Percentiles rank a stretch among this genome's conserved stretches.
Evolutionary conservation across 2,888 invertebrate genomes (phyloP).

Genomic region (Orchesellides sinensis): DNA sequence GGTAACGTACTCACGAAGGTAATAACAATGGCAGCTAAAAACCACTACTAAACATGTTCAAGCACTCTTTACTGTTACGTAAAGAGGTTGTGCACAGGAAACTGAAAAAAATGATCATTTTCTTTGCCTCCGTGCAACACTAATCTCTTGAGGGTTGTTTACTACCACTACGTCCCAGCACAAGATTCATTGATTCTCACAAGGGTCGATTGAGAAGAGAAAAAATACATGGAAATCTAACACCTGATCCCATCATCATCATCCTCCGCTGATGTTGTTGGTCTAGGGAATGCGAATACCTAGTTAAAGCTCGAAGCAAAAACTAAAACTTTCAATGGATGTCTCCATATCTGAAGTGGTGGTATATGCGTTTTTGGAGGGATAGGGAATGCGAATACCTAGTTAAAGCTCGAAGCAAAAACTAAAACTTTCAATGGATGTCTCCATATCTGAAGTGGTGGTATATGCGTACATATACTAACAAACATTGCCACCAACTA

Average conservation of each 20-base stretch:
- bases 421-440: constrained; percentile 48
- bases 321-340: constrained; percentile 50
- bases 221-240: constrained; percentile 65
- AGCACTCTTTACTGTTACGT: constrained; percentile 27
- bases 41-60: constrained; percentile 36
- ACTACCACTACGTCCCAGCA: constrained; percentile 60
- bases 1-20: constrained; percentile 31
- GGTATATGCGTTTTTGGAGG: background rate
- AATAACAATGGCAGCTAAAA: constrained; percentile 53
- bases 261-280: constrained; percentile 36
- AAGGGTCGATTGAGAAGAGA: constrained; percentile 65
- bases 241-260: constrained; percentile 69
- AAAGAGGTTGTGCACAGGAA: constrained; percentile 4
- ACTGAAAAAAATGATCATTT: constrained; percentile 66
- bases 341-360: constrained; percentile 15
- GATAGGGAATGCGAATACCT: constrained; percentile 49
- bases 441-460: constrained; percentile 14
- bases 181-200: constrained; percentile 69
- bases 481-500: constrained; percentile 23
- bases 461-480: background rate
- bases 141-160: constrained; percentile 70
- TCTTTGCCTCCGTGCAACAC: constrained; percentile 53
- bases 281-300: constrained; percentile 53
- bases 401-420: constrained; percentile 41
- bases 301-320: constrained; percentile 38